Base-by-base conservation (phyloP, 1,140 invertebrate genomes). In the Tetragnatha versicolor region DNA sequence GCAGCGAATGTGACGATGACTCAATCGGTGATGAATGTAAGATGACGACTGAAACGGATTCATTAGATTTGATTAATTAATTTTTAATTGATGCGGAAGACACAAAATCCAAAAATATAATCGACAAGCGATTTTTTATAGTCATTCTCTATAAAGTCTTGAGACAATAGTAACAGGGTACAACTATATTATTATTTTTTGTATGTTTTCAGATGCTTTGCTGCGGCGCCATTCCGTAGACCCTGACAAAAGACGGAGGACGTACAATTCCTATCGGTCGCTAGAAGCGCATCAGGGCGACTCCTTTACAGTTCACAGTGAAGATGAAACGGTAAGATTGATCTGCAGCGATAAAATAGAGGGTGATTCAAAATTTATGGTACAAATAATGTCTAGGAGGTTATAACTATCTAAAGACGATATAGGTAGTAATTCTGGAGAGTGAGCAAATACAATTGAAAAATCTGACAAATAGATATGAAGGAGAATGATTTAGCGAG, bases 141-240 rank as follows among this genome's bases (percentile, higher is more conserved):
- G n/a, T n/a, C n/a, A n/a, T n/a, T n/a, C n/a, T n/a, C n/a, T n/a
- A n/a, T n/a, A n/a, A n/a, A n/a, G n/a, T n/a, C n/a, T n/a, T n/a
- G n/a, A n/a, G n/a, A n/a, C n/a, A n/a, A n/a, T n/a, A n/a, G n/a
- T n/a, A n/a, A n/a, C n/a, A n/a, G n/a, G n/a, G n/a, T n/a, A n/a
- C n/a, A n/a, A n/a, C n/a, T n/a, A n/a, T n/a, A n/a, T n/a, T n/a
- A n/a, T n/a, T n/a, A 45, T 14, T 3, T 1, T 45, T 3, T 45
- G 12, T 45, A 14, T 45, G 2, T 12, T 63, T 39, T 10, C 47
- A 75, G 72, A 75, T 75, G 55, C 72, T 20, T n/a, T 75, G 2
- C 42, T 75, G 4, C 72, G 72, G 3, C 72, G 72, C 9, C 72
- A 75, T 75, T 75, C 72, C 55, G 72, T 75, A 4, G 72, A 75